Conservation (phyloP, 2,113 vertebrate species). For the Gila orcuttii region DNA sequence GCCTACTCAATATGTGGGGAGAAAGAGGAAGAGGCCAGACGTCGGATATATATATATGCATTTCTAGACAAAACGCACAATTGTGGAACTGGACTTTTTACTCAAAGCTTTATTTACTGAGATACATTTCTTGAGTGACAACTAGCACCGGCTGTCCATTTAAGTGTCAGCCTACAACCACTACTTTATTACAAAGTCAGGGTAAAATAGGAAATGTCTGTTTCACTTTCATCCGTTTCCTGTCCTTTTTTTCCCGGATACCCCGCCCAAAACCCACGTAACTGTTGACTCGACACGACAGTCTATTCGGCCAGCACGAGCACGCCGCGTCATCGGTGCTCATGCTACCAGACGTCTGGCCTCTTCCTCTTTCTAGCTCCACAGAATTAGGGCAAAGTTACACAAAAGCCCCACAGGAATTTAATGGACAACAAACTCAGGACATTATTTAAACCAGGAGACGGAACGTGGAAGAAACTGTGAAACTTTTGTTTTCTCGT, state of each 20-base stretch:
- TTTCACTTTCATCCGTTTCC: slow-evolving; percentile 42
- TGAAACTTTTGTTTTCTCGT: neutral
- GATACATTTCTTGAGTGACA: neutral
- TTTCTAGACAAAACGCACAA: neutral
- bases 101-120: neutral
- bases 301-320: neutral
- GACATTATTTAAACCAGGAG: neutral
- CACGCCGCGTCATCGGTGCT: slow-evolving; percentile 44
- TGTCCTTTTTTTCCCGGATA: slow-evolving; percentile 63
- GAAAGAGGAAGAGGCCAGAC: too few relatives aligned
- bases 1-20: too few relatives aligned
- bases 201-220: slow-evolving; percentile 39
- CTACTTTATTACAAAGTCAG: neutral
- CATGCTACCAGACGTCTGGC: neutral
- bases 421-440: neutral
- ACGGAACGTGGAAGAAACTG: neutral
- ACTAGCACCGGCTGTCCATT: neutral
- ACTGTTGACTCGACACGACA: slow-evolving; percentile 26
- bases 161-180: neutral
- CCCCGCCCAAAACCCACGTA: slow-evolving; percentile 61
- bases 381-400: slow-evolving; percentile 12
- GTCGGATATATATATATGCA: neutral
- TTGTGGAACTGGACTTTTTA: neutral
- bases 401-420: neutral
- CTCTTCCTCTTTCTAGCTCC: slow-evolving; percentile 19